Percentiles rank a stretch among this genome's conserved stretches.
Evolutionary conservation across 2,797 vertebrate genomes (phyloP).

Genomic region (Sebastes miniatus): DNA sequence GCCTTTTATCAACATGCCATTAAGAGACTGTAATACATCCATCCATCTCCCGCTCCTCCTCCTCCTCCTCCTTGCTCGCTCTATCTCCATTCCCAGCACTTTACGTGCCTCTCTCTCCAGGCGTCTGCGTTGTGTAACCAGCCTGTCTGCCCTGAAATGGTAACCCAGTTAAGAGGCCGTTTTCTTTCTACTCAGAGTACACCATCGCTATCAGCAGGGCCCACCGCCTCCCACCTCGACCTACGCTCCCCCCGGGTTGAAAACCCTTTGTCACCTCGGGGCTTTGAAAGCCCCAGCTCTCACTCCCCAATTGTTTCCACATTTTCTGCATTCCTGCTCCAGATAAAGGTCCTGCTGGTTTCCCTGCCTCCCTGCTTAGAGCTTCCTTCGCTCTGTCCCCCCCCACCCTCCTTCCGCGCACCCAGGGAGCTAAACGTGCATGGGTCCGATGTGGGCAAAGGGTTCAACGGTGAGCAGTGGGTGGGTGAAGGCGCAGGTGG

Average conservation of each 20-base stretch:
- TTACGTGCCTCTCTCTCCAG: conserved; percentile 60
- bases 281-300: conserved; percentile 79
- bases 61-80: conserved; percentile 12
- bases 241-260: conserved; percentile 71
- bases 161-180: conserved; percentile 81
- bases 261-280: conserved; percentile 83
- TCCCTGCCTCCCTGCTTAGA: conserved; percentile 54
- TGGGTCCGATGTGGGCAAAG: conserved; percentile 22
- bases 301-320: conserved; percentile 83
- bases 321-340: conserved; percentile 87
- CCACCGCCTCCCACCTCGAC: conserved; percentile 64
- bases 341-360: conserved; percentile 81
- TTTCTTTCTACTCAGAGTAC: conserved; percentile 60
- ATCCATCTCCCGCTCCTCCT: conserved; percentile 66
- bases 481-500: conserved; percentile 46
- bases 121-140: conserved; percentile 79
- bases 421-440: conserved; percentile 33
- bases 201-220: conserved; percentile 58
- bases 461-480: conserved; percentile 12
- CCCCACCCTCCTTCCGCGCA: conserved; percentile 10
- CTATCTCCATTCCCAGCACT: conserved; percentile 72
- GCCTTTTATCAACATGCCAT: conserved; percentile 77
- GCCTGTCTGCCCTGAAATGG: conserved; percentile 78
- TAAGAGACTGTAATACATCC: conserved; percentile 72
- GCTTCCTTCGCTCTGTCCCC: conserved; percentile 34